Conservation (phyloP, 1,140 invertebrate species). For the Diorhabda carinulata region DNA sequence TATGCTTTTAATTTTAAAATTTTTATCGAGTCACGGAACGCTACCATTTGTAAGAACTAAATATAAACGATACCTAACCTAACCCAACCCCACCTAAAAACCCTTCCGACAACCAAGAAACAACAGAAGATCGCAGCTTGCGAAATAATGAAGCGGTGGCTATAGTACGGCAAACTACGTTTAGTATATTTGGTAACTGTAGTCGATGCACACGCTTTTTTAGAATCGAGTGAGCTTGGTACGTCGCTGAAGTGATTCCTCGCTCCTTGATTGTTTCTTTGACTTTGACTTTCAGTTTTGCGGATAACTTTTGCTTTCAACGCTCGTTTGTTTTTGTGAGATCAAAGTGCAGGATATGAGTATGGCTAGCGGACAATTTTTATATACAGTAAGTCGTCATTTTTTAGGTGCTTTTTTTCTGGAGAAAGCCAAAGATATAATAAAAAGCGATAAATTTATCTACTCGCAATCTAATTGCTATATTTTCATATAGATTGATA, state of each 20-base stretch:
- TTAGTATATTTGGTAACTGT: slow-evolving; percentile 21
- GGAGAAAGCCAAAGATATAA: too few species aligned
- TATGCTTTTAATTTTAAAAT: too few species aligned
- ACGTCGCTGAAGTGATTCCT: neutral
- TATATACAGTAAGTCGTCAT: neutral
- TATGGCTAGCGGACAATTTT: neutral
- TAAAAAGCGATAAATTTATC: too few species aligned
- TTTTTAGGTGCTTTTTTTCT: neutral
- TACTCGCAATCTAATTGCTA: too few species aligned
- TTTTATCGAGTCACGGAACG: too few species aligned
- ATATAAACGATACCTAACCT: too few species aligned
- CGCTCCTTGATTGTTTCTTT: neutral
- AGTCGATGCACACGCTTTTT: slow-evolving; percentile 21
- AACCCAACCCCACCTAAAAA: slow-evolving; percentile 8
- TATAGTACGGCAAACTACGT: slow-evolving; percentile 7
- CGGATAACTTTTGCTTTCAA: neutral
- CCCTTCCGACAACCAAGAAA: slow-evolving; percentile 5
- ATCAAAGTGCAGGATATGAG: neutral
- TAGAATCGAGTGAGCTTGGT: slow-evolving; percentile 10
- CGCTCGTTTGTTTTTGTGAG: neutral
- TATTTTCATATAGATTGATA: too few species aligned
- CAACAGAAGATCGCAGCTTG: slow-evolving; percentile 15
- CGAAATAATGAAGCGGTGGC: slow-evolving; percentile 20
- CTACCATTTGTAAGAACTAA: too few species aligned
- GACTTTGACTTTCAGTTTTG: slow-evolving; percentile 2